Conservation (phyloP, 2,113 vertebrate species). For the Pluvialis apricaria region DNA sequence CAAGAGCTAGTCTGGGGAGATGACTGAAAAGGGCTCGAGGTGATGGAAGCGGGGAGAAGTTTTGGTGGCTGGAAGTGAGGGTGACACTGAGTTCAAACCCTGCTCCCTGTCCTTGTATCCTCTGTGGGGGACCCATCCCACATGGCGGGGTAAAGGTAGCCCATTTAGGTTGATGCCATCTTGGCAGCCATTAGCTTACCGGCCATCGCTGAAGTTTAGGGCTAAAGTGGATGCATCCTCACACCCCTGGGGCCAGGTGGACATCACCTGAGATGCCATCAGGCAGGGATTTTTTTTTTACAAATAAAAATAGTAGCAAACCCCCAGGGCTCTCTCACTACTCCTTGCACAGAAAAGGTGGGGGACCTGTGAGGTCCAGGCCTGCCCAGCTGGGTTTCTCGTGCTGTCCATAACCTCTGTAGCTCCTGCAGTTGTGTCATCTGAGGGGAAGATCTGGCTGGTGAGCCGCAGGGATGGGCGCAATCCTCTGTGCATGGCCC, state of each 20-base stretch:
- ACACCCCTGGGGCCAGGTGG: background rate
- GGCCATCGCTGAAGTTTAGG: background rate
- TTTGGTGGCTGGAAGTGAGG: background rate
- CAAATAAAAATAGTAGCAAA: background rate
- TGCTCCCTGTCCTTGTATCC: background rate
- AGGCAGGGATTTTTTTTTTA: background rate
- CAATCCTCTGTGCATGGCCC: background rate
- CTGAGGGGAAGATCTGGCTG: background rate
- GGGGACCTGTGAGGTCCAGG: background rate
- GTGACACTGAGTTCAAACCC: background rate
- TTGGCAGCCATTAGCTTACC: background rate
- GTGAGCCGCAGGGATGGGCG: background rate
- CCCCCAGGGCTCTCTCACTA: background rate
- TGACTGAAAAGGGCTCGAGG: background rate
- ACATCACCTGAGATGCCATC: background rate
- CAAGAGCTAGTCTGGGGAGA: background rate
- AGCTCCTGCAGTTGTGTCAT: background rate
- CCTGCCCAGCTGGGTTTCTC: background rate
- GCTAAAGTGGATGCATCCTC: background rate
- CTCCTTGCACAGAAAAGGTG: background rate
- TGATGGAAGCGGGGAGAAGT: background rate
- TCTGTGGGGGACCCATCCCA: background rate
- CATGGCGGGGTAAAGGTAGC: background rate
- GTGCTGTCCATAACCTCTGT: background rate
- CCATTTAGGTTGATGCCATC: background rate